Conservation (phyloP, 2,797 vertebrate genomes). For the Natrix natrix region DNA sequence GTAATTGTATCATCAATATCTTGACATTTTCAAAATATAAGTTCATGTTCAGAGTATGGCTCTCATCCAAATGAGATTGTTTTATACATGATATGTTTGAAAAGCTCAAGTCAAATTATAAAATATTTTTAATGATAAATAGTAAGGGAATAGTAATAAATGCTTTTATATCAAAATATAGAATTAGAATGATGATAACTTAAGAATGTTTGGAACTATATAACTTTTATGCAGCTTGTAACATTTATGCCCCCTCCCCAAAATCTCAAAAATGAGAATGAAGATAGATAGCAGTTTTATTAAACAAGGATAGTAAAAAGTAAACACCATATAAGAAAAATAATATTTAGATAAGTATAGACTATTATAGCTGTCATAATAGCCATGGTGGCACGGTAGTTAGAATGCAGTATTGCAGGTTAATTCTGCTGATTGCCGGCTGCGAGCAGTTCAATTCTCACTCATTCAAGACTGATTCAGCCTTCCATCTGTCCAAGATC, state of each 20-base stretch:
- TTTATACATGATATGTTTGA: not conserved
- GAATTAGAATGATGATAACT: not conserved
- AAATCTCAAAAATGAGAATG: not conserved
- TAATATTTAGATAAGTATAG: not conserved
- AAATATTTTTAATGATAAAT: not conserved
- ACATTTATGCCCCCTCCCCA: not conserved
- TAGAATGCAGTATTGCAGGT: not conserved
- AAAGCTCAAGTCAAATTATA: not conserved
- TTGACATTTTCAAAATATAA: not conserved
- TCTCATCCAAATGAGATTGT: not conserved
- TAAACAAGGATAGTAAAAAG: not conserved
- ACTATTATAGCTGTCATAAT: not conserved
- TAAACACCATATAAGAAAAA: not conserved
- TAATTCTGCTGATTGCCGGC: not conserved
- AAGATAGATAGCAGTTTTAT: not conserved
- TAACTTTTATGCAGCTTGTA: not conserved
- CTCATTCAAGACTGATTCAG: too few relatives aligned
- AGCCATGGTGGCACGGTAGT: not conserved
- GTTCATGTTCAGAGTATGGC: not conserved
- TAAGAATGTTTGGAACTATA: not conserved
- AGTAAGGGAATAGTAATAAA: not conserved
- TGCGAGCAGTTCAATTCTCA: too few relatives aligned
- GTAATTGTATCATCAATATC: not conserved
- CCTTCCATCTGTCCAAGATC: too few relatives aligned
- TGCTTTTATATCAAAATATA: not conserved